Evolutionary conservation across 2,888 invertebrate species (phyloP).

Genomic region (Thymelicus sylvestris): DNA sequence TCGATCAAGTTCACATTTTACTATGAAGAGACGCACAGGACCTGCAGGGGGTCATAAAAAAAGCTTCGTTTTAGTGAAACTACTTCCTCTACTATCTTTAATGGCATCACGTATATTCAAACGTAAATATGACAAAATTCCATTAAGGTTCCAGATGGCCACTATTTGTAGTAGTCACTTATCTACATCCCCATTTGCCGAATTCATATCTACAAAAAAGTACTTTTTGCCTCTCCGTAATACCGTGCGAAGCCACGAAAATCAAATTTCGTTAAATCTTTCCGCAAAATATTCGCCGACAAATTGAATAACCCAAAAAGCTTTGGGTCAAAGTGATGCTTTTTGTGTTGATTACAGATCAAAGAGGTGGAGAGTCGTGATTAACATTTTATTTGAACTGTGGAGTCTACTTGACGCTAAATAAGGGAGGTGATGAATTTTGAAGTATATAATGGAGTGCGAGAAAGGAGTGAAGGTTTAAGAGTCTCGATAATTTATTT

Average conservation of each 20-base stretch:
- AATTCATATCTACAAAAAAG: neutral
- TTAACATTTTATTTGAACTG: slow-evolving; percentile 28
- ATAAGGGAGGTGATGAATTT: slow-evolving; percentile 16
- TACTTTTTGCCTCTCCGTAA: slow-evolving; percentile 46
- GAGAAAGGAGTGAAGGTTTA: neutral
- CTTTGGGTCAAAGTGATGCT: slow-evolving; percentile 19
- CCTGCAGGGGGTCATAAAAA: too few species aligned
- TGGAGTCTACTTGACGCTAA: slow-evolving; percentile 20
- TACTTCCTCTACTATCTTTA: too few species aligned
- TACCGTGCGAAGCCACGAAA: slow-evolving; percentile 50
- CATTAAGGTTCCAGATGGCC: neutral
- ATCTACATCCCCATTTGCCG: neutral
- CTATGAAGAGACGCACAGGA: neutral
- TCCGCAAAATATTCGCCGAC: slow-evolving; percentile 43
- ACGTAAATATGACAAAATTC: too few species aligned
- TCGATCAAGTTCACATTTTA: neutral
- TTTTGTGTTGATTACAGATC: slow-evolving; percentile 28
- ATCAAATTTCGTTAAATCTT: slow-evolving; percentile 47
- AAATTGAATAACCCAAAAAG: slow-evolving; percentile 37
- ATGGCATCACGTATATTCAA: too few species aligned
- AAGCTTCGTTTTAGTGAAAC: too few species aligned
- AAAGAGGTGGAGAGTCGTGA: slow-evolving; percentile 11
- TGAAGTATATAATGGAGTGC: slow-evolving; percentile 19
- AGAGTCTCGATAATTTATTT: neutral
- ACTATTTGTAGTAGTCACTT: neutral